Percentiles rank a stretch among this genome's conserved stretches.
These are phyloP conservation scores for Antidorcas marsupialis DNA, from an alignment of 2,113 vertebrate genomes.

Conservation along the genomic window DNA sequence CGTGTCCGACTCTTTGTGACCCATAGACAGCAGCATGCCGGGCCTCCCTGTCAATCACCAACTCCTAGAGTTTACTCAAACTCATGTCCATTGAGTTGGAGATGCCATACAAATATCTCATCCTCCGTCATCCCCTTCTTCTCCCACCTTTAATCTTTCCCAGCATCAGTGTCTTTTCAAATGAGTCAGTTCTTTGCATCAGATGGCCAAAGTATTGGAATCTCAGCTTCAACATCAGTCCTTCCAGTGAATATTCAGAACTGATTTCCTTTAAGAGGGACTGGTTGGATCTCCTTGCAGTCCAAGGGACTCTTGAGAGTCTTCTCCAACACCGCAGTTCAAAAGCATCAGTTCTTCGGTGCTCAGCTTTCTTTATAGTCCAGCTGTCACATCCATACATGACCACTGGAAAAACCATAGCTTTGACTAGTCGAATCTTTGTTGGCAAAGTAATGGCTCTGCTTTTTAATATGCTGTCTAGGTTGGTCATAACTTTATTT, in stretches of 20 bases:
- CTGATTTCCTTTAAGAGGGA: neutral
- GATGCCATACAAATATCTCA: neutral
- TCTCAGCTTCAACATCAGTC: neutral
- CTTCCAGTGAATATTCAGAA: neutral
- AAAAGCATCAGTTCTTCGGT: neutral
- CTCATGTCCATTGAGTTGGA: neutral
- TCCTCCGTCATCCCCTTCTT: neutral
- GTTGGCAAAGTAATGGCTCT: neutral
- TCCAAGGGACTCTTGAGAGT: neutral
- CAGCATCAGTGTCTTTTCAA: neutral
- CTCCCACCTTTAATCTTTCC: neutral
- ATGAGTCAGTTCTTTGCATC: neutral
- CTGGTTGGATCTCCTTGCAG: neutral
- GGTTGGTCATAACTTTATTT: neutral
- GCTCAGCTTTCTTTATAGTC: neutral
- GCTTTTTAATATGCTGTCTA: neutral
- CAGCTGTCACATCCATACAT: neutral
- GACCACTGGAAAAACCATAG: neutral
- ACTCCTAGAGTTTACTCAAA: neutral
- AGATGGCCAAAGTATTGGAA: neutral
- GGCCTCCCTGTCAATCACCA: neutral
- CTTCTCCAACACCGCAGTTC: neutral
- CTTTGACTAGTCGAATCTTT: neutral
- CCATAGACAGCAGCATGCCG: neutral
- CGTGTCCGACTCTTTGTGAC: fast-evolving